Base-by-base conservation (phyloP, 2,888 invertebrate genomes). In the Flabesymbios commensalis region DNA sequence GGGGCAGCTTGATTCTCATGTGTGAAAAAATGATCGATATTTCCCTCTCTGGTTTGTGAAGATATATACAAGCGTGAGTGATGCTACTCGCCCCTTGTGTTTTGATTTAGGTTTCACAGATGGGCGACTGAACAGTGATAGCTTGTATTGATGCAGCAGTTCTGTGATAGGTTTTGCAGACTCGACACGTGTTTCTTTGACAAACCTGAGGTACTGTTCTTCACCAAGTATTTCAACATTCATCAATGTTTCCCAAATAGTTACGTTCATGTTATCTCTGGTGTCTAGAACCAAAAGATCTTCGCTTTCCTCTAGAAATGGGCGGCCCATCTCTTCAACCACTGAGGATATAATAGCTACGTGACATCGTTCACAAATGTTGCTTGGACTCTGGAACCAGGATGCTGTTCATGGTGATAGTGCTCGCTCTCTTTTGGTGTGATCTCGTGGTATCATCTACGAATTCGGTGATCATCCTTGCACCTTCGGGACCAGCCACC, bases 401-500 rank as follows among this genome's bases (percentile, higher is more conserved):
- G n/a, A n/a, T n/a, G n/a, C n/a, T n/a, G n/a, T n/a, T n/a, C n/a
- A n/a, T n/a, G n/a, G n/a, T n/a, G n/a, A n/a, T n/a, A n/a, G n/a
- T n/a, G n/a, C n/a, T n/a, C n/a, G n/a, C n/a, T n/a, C n/a, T n/a
- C n/a, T n/a, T n/a, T n/a, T n/a, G n/a, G n/a, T n/a, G n/a, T n/a
- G n/a, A n/a, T n/a, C n/a, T n/a, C 4, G 32, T 31, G 32, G 17
- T 51, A 17, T 17, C 28, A n/a, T 56, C 45, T n/a, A n/a, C n/a
- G 47, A 56, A 56, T 31, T 56, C 56, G 22, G 31, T 22, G 17
- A 56, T 7, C 2, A 56, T 10, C 29, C 56, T 47, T 10, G 56
- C 43, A 10, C 68, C 56, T 57, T 72, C 66, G 31, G 72, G 72
- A n/a, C n/a, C n/a, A n/a, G n/a, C n/a, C n/a, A n/a, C n/a, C n/a